Conservation (phyloP, 2,113 vertebrate genomes). For the Leucosticte australis region DNA sequence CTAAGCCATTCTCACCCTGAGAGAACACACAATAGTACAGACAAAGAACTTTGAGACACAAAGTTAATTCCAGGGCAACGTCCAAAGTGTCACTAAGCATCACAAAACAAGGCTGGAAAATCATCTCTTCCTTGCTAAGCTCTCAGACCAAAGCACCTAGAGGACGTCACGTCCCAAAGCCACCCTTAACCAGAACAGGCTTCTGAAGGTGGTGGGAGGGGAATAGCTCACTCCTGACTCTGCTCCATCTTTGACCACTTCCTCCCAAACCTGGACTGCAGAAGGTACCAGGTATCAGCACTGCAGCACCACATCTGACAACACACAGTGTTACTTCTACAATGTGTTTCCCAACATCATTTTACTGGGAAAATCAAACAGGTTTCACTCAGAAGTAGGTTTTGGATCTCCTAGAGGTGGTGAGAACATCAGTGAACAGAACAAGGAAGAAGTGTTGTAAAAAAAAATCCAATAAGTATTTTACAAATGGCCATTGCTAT, state of each 20-base stretch:
- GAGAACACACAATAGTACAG: not conserved
- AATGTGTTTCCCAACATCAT: not conserved
- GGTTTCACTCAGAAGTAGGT: not conserved
- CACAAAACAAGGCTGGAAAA: not conserved
- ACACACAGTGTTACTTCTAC: not conserved
- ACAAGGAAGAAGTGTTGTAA: not conserved
- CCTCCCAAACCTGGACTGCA: not conserved
- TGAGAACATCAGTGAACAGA: not conserved
- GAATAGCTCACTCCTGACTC: not conserved
- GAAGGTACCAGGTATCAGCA: not conserved
- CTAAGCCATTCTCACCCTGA: not conserved
- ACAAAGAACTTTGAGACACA: not conserved
- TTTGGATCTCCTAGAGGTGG: not conserved
- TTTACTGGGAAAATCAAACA: not conserved
- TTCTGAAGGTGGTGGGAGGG: not conserved
- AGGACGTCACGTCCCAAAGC: not conserved
- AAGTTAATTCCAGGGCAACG: not conserved
- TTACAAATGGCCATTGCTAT: not conserved
- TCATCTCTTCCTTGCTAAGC: not conserved
- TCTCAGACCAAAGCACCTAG: not conserved
- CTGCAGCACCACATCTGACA: not conserved
- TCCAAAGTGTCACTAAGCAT: not conserved
- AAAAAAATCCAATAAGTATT: not conserved
- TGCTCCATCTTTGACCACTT: not conserved
- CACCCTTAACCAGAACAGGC: accelerated